Base-by-base conservation (phyloP, 1,140 invertebrate genomes). In the Mercenaria mercenaria region DNA sequence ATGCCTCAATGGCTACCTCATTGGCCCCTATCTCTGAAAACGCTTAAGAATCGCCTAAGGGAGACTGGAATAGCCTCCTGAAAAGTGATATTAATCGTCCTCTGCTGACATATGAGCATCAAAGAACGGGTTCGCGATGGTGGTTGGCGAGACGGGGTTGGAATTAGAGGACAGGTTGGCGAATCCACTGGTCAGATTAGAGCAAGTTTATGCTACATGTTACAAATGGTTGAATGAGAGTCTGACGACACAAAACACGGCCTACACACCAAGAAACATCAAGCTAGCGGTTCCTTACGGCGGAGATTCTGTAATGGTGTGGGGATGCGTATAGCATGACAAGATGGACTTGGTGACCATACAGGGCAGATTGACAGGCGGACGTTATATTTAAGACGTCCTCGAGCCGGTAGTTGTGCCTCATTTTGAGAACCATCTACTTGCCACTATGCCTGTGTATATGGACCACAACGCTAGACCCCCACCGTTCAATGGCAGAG, bases 151-250 rank as follows among this genome's bases (percentile, higher is more conserved):
- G 67, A 74, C 29, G 43, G 34, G 82, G 6, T 64, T 85, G 13
- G 82, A 85, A 72, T 56, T 64, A 43, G 43, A 72, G 29, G 41
- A 74, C 84, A 72, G 74, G 50, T 67, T 39, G 69, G 41, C 37
- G 47, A 39, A 32, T 86, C 26, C 47, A 74, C 69, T 76, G 67
- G 69, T 50, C n/a, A 39, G 61, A 67, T 41, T 56, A 69, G 64
- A 69, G 59, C 13, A 6, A 39, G 50, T 56, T 74, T 79, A 3
- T 47, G 69, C 47, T 50, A 23, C n/a, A 64, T 64, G 61, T 64
- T n/a, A n/a, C n/a, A n/a, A n/a, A n/a, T n/a, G n/a, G n/a, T n/a
- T n/a, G n/a, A n/a, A n/a, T n/a, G n/a, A n/a, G n/a, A n/a, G n/a
- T n/a, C n/a, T n/a, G n/a, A n/a, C n/a, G n/a, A n/a, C n/a, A n/a